Percentiles rank a stretch among this genome's conserved stretches.
Evolutionary conservation across 2,888 invertebrate genomes (phyloP).

Genomic region (Caenorhabditis imperialis): DNA sequence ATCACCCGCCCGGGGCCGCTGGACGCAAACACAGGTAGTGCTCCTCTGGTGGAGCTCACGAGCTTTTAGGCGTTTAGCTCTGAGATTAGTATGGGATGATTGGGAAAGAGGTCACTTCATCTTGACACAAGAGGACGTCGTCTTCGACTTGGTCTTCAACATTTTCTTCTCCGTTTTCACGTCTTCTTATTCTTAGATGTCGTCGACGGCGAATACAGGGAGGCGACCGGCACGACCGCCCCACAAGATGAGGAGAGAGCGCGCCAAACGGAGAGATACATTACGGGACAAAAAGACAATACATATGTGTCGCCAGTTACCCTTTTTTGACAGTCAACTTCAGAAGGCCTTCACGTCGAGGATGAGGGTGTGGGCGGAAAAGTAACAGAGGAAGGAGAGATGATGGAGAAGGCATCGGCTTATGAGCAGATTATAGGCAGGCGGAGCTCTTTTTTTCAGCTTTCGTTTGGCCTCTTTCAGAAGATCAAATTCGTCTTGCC

Average conservation of each 20-base stretch:
- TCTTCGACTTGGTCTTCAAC: conserved; percentile 11
- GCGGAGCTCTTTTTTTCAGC: background rate
- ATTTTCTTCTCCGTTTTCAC: conserved; percentile 26
- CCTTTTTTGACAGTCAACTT: background rate
- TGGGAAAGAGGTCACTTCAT: conserved; percentile 39
- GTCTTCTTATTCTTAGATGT: conserved; percentile 24
- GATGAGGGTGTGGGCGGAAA: background rate
- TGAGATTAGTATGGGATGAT: too few relatives aligned
- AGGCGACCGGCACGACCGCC: conserved; percentile 8
- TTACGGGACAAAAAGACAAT: conserved; percentile 32
- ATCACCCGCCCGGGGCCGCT: background rate
- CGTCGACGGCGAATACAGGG: conserved; percentile 16
- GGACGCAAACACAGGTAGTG: conserved; percentile 22
- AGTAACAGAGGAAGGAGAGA: background rate
- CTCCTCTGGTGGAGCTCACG: conserved; percentile 29
- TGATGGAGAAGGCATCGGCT: conserved; percentile 17
- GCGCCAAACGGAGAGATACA: conserved; percentile 21
- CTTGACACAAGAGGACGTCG: too few relatives aligned
- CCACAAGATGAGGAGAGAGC: conserved; percentile 2
- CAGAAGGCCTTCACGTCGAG: too few relatives aligned
- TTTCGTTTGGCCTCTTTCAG: conserved; percentile 2
- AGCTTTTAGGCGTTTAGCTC: too few relatives aligned
- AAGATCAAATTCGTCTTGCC: too few relatives aligned
- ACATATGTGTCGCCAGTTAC: conserved; percentile 18
- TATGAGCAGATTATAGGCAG: conserved; percentile 34